Conservation (phyloP, 64 coral and sea anemone genomes). For the Porites lutea region DNA sequence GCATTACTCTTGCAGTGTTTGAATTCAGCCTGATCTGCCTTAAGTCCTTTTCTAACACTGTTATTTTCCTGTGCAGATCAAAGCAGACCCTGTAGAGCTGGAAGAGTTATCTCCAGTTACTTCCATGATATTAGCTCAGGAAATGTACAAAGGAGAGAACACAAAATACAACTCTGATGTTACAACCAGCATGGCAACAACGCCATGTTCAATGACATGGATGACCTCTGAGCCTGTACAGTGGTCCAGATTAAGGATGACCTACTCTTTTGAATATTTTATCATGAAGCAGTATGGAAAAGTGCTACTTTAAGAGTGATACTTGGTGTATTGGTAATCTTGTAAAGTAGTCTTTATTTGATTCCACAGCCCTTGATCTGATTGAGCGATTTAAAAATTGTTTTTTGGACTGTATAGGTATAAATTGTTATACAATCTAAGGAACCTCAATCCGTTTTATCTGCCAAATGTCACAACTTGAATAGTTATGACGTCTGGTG, state of each 20-base stretch:
- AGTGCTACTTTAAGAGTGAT: conserved; percentile 47
- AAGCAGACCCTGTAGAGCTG: conserved; percentile 54
- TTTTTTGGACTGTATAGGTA: too few species aligned
- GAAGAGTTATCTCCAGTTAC: conserved; percentile 66
- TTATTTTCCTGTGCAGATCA: conserved; percentile 32
- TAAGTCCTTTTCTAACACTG: too few species aligned
- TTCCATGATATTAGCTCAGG: conserved; percentile 41
- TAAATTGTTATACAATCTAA: too few species aligned
- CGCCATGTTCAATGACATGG: conserved; percentile 49
- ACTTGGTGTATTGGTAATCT: too few species aligned
- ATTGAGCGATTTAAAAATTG: too few species aligned
- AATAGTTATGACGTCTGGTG: too few species aligned
- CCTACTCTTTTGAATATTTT: conserved; percentile 92
- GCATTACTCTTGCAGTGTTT: too few species aligned
- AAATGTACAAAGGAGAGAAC: conserved; percentile 39
- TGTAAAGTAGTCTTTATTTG: not conserved
- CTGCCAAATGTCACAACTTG: too few species aligned
- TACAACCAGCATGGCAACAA: conserved; percentile 32
- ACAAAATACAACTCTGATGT: conserved; percentile 1
- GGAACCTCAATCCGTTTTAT: too few species aligned
- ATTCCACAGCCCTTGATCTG: too few species aligned
- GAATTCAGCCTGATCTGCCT: too few species aligned
- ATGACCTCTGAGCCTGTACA: conserved; percentile 77
- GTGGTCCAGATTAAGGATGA: conserved; percentile 84
- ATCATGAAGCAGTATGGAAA: conserved; percentile 89